These are phyloP conservation scores for Trachops cirrhosus DNA, from an alignment of 2,797 vertebrate species.

Conservation along the genomic window DNA sequence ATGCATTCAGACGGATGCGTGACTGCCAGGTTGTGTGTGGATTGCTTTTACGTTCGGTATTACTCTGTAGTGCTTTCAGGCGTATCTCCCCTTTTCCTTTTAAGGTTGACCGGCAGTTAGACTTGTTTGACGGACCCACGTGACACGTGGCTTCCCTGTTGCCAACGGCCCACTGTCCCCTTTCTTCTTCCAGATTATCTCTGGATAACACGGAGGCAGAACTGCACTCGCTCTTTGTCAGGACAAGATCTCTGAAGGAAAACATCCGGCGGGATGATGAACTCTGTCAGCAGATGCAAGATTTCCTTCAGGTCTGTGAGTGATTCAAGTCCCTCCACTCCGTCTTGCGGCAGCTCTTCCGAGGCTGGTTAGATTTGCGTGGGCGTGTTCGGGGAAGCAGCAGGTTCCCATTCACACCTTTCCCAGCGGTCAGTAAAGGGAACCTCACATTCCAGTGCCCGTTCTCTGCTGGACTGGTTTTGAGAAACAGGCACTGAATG, in stretches of 20 bases:
- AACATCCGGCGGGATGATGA: slow-evolving; percentile 90
- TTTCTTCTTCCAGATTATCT: slow-evolving; percentile 88
- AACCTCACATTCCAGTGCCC: not conserved
- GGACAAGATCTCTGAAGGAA: slow-evolving; percentile 91
- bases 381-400: not conserved
- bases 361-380: fast-evolving
- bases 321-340: not conserved
- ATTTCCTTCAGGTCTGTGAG: slow-evolving; percentile 93
- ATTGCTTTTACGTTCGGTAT: not conserved
- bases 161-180: not conserved
- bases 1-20: not conserved
- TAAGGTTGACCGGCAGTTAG: slow-evolving; percentile 52
- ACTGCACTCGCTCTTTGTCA: slow-evolving; percentile 89
- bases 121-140: slow-evolving; percentile 44
- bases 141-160: not conserved
- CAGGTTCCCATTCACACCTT: not conserved
- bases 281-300: slow-evolving; percentile 91
- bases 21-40: not conserved
- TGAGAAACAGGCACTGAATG: not conserved
- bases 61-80: not conserved
- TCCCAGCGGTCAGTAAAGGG: slow-evolving; percentile 18
- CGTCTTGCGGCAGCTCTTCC: fast-evolving
- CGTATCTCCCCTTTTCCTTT: not conserved
- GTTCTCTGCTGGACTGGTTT: not conserved
- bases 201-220: slow-evolving; percentile 93